These are phyloP conservation scores for Elaeidobius kamerunicus DNA, from an alignment of 2,888 invertebrate species.

Conservation along the genomic window DNA sequence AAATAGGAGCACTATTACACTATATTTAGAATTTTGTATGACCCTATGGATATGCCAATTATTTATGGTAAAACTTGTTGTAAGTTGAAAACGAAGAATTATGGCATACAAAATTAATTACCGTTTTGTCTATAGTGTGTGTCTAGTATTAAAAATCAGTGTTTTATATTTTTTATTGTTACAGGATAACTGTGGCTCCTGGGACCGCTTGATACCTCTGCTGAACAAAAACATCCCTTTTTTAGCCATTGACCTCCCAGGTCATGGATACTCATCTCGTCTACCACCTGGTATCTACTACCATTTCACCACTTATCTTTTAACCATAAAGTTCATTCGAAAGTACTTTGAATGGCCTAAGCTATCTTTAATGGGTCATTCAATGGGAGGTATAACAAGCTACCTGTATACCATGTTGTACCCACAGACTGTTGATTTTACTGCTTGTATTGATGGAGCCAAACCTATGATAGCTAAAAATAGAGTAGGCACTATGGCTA, in stretches of 20 bases:
- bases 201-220: slow-evolving; percentile 66
- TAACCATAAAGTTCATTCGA: slow-evolving; percentile 52
- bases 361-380: slow-evolving; percentile 66
- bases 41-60: too few species aligned
- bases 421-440: slow-evolving; percentile 59
- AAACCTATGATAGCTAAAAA: slow-evolving; percentile 36
- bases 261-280: slow-evolving; percentile 70
- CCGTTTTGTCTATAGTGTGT: too few species aligned
- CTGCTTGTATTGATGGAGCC: slow-evolving; percentile 57
- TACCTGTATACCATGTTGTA: slow-evolving; percentile 61
- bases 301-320: slow-evolving; percentile 48
- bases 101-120: too few species aligned
- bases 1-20: too few species aligned
- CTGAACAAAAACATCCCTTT: slow-evolving; percentile 52
- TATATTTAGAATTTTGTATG: too few species aligned
- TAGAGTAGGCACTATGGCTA: slow-evolving; percentile 47
- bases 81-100: slow-evolving; percentile 3
- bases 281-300: slow-evolving; percentile 60
- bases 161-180: slow-evolving; percentile 14
- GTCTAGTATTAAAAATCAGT: too few species aligned
- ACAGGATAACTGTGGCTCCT: slow-evolving; percentile 73
- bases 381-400: slow-evolving; percentile 62
- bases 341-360: slow-evolving; percentile 66
- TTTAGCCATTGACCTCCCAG: slow-evolving; percentile 65
- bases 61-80: not conserved